Conservation (phyloP, 2,797 vertebrate genomes). For the Champsocephalus gunnari region DNA sequence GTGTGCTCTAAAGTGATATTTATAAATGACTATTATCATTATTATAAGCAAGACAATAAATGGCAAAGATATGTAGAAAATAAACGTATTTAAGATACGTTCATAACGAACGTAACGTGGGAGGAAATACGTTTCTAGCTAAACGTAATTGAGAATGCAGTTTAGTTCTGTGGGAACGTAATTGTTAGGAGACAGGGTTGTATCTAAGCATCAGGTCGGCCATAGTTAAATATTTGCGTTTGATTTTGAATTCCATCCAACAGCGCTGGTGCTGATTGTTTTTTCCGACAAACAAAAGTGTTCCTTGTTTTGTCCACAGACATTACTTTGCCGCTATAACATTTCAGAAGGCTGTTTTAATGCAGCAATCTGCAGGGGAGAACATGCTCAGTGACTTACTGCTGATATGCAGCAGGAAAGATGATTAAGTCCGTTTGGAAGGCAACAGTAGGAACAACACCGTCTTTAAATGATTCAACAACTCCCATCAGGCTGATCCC, state of each 20-base stretch:
- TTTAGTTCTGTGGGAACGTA: too few relatives aligned
- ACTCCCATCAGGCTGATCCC: constrained; percentile 72
- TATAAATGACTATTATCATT: too few relatives aligned
- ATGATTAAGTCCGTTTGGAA: constrained; percentile 81
- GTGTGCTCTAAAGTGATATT: too few relatives aligned
- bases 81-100: too few relatives aligned
- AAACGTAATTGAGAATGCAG: too few relatives aligned
- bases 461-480: constrained; percentile 82
- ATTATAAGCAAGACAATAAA: too few relatives aligned
- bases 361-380: constrained; percentile 61
- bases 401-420: constrained; percentile 69
- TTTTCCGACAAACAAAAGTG: constrained; percentile 12
- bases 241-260: constrained; percentile 19
- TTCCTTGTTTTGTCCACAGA: constrained; percentile 19
- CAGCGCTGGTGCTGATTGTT: constrained; percentile 18
- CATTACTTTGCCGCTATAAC: constrained; percentile 19
- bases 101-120: too few relatives aligned
- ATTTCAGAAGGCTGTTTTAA: constrained; percentile 60
- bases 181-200: not conserved
- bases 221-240: constrained; percentile 25
- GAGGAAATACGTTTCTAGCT: too few relatives aligned
- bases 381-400: constrained; percentile 70
- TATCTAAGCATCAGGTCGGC: constrained; percentile 32
- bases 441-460: constrained; percentile 46
- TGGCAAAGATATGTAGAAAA: too few relatives aligned